Evolutionary conservation across 2,888 invertebrate genomes (phyloP), one percentile per base, ranked within the genome.

Genomic region (Thecophora atra): DNA sequence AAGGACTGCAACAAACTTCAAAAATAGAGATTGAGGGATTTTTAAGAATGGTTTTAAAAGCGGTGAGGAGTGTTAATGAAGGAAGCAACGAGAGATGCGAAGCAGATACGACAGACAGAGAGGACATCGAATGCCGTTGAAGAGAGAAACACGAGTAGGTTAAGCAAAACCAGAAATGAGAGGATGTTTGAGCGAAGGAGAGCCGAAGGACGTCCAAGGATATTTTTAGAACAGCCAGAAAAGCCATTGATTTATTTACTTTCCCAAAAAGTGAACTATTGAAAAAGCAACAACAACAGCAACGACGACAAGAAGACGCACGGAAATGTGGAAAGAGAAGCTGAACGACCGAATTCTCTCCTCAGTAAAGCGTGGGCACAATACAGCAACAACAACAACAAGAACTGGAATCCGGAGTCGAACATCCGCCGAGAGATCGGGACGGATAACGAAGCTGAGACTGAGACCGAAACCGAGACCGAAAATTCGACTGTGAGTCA

Each of bases 281-380:
- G n/a, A n/a, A n/a, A n/a, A n/a, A n/a, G 17, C 28, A 58, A 17
- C 26, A 58, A 58, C 28, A 24, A 19, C 54, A 54, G 6, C 19
- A 58, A 24, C 28, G 24, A 56, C 56, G 24, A 19, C 56, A 56
- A 21, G 7, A 28, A 58, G 28, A 58, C 15, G 28, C 13, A 58
- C 58, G 24, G 13, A 56, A 1, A 13, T 8, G 28, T 24, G 28
- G 13, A 28, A 24, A 26, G 15, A 28, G 17, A 28, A 15, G 28
- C 19, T 8, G 24, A 21, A 21, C n/a, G 37, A 6, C 37, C 11
- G 11, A 37, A 37, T 37, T 37, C 7, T 37, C 6, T n/a, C 17
- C 47, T 47, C 47, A 54, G 19, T 58, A 58, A 47, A 26, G 26
- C 58, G 58, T 58, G 58, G 58, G 58, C 24, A 28, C 21, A 56